Base-by-base conservation (phyloP, 23 tunicate genomes). In the Corella eumyota region DNA sequence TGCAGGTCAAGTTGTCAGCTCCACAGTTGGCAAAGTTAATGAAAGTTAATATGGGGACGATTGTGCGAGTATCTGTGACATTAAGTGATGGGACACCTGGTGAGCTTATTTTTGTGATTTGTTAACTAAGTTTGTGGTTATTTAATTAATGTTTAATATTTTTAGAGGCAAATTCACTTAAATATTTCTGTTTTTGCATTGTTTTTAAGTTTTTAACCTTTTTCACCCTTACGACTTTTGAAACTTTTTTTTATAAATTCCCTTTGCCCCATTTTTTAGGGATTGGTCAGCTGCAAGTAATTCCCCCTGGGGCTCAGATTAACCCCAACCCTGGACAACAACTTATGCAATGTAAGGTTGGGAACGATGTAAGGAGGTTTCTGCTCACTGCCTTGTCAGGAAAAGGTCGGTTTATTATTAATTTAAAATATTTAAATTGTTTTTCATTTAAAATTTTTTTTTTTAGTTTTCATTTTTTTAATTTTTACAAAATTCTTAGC, bases 271-370 rank as follows among this genome's bases (percentile, higher is more conserved):
- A 40, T 11, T 13, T 24, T 71, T 45, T 57, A 84, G 94, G 94
- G 2, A 38, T 71, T 34, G 95, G 95, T 27, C 83, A 75, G 28
- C 25, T 85, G 62, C 95, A 85, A 60, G 68, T 76, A 7, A 76
- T 85, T 25, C 79, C 85, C 9, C 65, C 95, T 0, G 85, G 85
- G 2, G 45, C 72, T 20, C 85, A 85, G 45, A 75, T 76, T 28
- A 66, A 71, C 44, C 95, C 95, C 3, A 25, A 67, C 4, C 64
- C 58, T 17, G 95, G 95, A n/a, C 95, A 85, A 71, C 95, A 85
- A 32, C 68, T 85, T 36, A 77, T 85, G 95, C 95, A 85, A 56
- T 68, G 85, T 50, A 85, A 77, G 64, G 85, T 76, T 1, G 95
- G 95, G 21, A 80, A 72, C 44, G 95, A 85, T 25, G 75, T 85